Evolutionary conservation across 2,113 vertebrate species (phyloP).

Genomic region (Cranoglanis bouderius): DNA sequence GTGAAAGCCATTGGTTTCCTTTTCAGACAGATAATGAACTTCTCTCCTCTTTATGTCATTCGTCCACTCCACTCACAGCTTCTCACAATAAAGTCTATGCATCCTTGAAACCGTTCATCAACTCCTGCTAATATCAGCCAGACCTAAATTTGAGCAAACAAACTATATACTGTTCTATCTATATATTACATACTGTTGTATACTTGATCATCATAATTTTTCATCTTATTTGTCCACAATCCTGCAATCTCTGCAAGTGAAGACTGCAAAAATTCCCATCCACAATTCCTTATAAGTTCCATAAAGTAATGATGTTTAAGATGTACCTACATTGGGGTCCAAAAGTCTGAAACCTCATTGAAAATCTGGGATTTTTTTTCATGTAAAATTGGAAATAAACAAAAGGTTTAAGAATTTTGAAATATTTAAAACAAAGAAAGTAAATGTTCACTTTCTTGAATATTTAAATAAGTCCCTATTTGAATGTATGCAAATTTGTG

Average conservation of each 20-base stretch:
- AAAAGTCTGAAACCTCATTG: background rate
- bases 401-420: background rate
- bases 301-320: background rate
- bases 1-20: constrained; percentile 80
- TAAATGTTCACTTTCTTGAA: background rate
- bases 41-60: constrained; percentile 78
- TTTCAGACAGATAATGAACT: constrained; percentile 81
- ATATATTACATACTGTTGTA: background rate
- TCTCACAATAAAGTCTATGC: constrained; percentile 72
- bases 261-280: background rate
- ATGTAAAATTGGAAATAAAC: background rate
- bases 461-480: background rate
- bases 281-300: background rate
- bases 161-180: background rate
- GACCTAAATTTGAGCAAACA: constrained; percentile 2
- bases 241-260: background rate
- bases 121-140: constrained; percentile 53
- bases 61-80: constrained; percentile 74
- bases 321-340: background rate
- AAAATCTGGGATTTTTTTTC: background rate
- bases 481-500: background rate
- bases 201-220: background rate
- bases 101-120: constrained; percentile 75
- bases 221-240: background rate
- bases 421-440: background rate